A percentile compares a stretch with the other conserved stretches of the same genome.
Conservation (phyloP, 1,140 invertebrate genomes). For the Radopholus similis region DNA sequence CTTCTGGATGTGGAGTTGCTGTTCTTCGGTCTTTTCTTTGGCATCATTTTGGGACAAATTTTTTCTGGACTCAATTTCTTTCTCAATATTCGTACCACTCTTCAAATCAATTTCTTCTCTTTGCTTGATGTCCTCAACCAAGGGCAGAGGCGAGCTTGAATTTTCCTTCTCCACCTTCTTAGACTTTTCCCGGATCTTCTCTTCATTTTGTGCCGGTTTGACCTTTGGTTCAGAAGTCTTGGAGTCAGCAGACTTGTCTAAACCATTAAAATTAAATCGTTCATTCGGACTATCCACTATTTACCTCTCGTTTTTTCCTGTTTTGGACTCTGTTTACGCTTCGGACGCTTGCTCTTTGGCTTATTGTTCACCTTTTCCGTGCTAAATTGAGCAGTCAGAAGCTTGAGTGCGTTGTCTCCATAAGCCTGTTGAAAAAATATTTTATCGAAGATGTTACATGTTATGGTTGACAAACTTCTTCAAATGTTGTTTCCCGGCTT, state of each 20-base stretch:
- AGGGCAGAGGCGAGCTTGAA: no score
- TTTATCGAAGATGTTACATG: neutral
- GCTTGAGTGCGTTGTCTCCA: constrained; percentile 14
- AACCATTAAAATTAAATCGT: no score
- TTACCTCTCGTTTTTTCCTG: neutral
- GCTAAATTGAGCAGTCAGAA: neutral
- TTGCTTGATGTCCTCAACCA: no score
- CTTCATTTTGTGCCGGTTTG: no score
- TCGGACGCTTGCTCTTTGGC: constrained; percentile 14
- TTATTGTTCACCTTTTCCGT: constrained; percentile 22
- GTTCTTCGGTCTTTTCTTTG: neutral
- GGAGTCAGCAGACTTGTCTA: no score
- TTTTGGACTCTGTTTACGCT: constrained; percentile 19
- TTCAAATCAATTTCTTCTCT: no score
- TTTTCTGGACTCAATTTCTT: no score
- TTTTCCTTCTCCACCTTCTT: no score
- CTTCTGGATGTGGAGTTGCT: neutral
- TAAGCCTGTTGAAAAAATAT: neutral
- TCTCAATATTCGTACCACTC: no score
- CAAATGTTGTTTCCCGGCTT: constrained; percentile 12
- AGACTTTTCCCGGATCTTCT: no score
- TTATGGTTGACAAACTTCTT: neutral
- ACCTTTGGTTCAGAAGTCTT: no score
- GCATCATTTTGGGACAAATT: no score
- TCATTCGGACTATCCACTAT: neutral